These are phyloP conservation scores for Climacteris rufus DNA, from an alignment of 2,113 vertebrate genomes.

Conservation along the genomic window DNA sequence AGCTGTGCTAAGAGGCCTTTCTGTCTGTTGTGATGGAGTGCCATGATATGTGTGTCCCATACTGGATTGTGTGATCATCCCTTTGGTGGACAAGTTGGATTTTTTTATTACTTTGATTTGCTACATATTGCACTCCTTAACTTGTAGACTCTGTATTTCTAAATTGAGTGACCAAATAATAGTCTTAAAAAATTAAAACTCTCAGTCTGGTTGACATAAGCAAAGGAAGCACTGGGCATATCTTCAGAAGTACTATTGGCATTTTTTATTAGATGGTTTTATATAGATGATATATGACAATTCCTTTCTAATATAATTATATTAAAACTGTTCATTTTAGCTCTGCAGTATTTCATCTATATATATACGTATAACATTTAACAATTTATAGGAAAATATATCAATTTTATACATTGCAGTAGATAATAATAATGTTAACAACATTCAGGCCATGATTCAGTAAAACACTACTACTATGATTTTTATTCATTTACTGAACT, in stretches of 20 bases:
- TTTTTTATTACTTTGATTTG: constrained; percentile 55
- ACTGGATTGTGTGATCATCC: neutral
- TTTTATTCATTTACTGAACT: constrained; percentile 29
- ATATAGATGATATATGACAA: constrained; percentile 30
- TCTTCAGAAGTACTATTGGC: constrained; percentile 1
- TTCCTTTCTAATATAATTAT: constrained; percentile 16
- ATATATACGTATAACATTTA: neutral
- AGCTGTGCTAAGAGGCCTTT: neutral
- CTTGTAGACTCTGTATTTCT: neutral
- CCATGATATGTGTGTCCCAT: neutral
- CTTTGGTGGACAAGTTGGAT: neutral
- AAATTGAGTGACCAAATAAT: constrained; percentile 36
- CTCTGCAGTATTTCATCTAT: neutral
- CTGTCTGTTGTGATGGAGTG: neutral
- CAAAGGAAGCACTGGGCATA: constrained; percentile 29
- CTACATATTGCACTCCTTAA: constrained; percentile 13
- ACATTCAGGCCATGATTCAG: constrained; percentile 5
- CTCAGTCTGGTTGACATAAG: constrained; percentile 51
- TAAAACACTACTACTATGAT: neutral
- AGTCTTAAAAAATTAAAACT: constrained; percentile 56
- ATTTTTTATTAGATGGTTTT: constrained; percentile 35
- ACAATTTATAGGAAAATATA: constrained; percentile 14
- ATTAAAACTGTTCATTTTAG: neutral
- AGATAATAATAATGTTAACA: neutral
- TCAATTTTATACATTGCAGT: neutral